Evolutionary conservation across 2,888 invertebrate species (phyloP), one percentile per base, ranked within the genome.

Genomic region (Deilephila elpenor): DNA sequence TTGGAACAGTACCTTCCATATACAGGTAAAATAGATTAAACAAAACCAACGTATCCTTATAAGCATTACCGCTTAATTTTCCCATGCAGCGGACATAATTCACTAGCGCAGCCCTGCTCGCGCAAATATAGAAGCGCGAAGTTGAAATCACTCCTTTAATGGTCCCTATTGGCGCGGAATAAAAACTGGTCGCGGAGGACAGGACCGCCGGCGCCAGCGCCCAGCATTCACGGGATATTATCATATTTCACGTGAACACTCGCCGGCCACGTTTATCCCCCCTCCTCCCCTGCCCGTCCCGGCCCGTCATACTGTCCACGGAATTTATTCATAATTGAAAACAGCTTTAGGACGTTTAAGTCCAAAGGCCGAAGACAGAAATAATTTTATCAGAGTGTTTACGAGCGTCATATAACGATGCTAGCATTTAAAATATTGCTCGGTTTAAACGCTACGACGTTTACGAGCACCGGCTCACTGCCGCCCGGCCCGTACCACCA

Each of bases 221-320:
- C 76, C 78, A 79, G 77, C 78, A 78, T 84, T 84, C 86, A 86
- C 86, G 84, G 86, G 82, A 88, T 89, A 91, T 91, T 89, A 92
- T 88, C 90, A 92, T 92, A 92, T 90, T 90, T 92, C 89, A 92
- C 86, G 86, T 82, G 83, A 85, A 87, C 91, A 91, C 89, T 86
- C 84, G 83, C 83, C 83, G 80, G 79, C 82, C 88, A 91, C 89
- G 84, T 90, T 90, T 89, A 32, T 32, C 4, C 32, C 32, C 32
- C 32, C 44, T 11, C 44, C 44, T 14, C 44, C 44, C 44, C 11
- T 1, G 11, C 44, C 11, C 44, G 83, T 79, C 78, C 76, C 70
- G 83, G 83, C 84, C 77, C 81, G 80, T 78, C 80, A 76, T 76
- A 78, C 78, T 62, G 78, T 75, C 78, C 77, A 83, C 79, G 78